phyloP scores from a whole-genome alignment of 2,888 invertebrate species.

The Eupithecia inturbata region DNA sequence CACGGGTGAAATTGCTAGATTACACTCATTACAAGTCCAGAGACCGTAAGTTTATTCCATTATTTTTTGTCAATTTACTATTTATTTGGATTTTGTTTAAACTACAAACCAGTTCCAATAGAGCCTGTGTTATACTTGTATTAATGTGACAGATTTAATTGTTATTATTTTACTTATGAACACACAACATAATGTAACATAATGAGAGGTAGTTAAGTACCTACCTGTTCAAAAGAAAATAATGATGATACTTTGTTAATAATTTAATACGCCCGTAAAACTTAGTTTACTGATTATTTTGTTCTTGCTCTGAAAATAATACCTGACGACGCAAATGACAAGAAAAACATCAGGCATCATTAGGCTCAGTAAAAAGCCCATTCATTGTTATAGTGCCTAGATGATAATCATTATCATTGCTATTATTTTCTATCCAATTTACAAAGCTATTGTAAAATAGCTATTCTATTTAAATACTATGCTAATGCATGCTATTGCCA shows the following conservation, averaged over 20 bases:
- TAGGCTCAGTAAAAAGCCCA: background rate
- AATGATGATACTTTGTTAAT: background rate
- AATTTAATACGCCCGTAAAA: background rate
- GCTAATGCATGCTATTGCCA: too few species aligned
- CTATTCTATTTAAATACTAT: background rate
- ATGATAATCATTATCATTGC: background rate
- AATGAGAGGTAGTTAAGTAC: constrained; percentile 1
- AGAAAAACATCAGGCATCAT: background rate
- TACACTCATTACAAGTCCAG: constrained; percentile 95
- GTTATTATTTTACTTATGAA: background rate
- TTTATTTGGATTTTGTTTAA: background rate
- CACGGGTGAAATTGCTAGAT: constrained; percentile 96
- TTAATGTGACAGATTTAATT: background rate
- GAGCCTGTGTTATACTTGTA: background rate
- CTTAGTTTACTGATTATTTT: background rate
- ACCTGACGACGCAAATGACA: background rate
- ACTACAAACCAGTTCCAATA: background rate
- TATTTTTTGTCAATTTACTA: too few species aligned
- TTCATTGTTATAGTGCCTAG: background rate
- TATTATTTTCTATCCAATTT: background rate
- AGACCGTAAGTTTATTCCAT: constrained; percentile 89
- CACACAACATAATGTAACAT: background rate
- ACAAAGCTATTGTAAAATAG: background rate
- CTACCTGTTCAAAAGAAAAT: background rate
- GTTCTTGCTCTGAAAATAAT: background rate